Evolutionary conservation across 2,888 invertebrate genomes (phyloP).

Genomic region (Dasypogon diadema): DNA sequence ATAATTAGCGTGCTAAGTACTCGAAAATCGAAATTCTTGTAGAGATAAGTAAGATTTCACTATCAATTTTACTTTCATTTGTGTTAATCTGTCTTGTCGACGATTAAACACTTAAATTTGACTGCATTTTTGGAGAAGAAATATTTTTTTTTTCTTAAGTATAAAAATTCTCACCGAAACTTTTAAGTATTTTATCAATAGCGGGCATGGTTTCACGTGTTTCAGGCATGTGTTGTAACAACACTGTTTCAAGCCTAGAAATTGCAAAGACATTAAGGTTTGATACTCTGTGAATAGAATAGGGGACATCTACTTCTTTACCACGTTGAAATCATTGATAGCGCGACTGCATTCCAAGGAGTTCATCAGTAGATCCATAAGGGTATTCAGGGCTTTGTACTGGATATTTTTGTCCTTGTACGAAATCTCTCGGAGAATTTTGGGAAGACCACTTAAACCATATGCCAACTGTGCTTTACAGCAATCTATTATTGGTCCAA

Average conservation of each 20-base stretch:
- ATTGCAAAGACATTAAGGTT: not conserved
- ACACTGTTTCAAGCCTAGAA: conserved; percentile 45
- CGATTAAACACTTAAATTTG: no score
- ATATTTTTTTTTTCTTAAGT: no score
- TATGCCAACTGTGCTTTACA: conserved; percentile 60
- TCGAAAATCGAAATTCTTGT: no score
- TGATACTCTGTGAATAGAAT: not conserved
- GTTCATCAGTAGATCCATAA: conserved; percentile 63
- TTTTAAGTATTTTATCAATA: conserved; percentile 9
- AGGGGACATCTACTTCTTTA: conserved; percentile 60
- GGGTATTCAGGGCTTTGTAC: conserved; percentile 61
- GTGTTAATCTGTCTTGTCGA: no score
- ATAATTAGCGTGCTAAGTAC: no score
- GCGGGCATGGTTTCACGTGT: not conserved
- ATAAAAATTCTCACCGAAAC: conserved; percentile 11
- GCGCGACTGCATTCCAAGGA: conserved; percentile 62
- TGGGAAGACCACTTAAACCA: conserved; percentile 62
- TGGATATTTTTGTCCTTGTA: conserved; percentile 59
- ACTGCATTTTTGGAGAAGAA: no score
- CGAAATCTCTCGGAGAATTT: conserved; percentile 62
- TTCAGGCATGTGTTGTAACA: conserved; percentile 1
- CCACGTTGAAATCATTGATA: conserved; percentile 61
- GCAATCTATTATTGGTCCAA: conserved; percentile 3
- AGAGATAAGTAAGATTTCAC: no score
- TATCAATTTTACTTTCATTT: no score